Evolutionary conservation across 2,797 vertebrate species (phyloP).

Genomic region (Nasua narica): DNA sequence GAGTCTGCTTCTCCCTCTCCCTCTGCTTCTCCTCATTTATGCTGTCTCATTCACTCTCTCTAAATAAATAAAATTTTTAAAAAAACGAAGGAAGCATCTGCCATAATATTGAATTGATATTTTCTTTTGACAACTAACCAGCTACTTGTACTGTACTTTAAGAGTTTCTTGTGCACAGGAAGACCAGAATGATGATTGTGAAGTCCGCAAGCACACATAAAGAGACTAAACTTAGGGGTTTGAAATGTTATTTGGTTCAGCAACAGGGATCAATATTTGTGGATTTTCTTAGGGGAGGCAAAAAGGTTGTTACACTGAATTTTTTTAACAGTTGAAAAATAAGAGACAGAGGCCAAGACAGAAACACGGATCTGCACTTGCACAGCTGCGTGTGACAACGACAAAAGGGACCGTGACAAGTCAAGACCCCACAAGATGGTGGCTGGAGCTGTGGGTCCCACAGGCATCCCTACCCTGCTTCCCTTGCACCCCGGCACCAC

Average conservation of each 20-base stretch:
- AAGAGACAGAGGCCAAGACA: not conserved
- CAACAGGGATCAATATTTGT: not conserved
- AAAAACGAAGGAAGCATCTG: not conserved
- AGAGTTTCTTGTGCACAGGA: not conserved
- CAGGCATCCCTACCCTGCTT: not conserved
- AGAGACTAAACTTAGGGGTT: not conserved
- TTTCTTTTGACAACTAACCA: constrained; percentile 14
- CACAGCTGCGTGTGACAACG: not conserved
- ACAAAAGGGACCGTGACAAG: not conserved
- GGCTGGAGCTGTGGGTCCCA: not conserved
- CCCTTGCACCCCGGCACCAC: not conserved
- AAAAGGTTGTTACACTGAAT: not conserved
- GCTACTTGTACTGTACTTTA: not conserved
- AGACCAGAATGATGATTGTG: not conserved
- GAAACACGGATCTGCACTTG: not conserved
- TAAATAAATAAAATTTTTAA: not conserved
- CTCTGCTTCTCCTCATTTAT: not conserved
- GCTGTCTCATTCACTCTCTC: not conserved
- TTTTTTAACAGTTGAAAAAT: constrained; percentile 16
- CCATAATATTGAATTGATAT: not conserved
- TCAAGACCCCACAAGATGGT: not conserved
- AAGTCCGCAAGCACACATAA: not conserved
- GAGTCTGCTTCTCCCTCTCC: not conserved
- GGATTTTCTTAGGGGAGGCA: not conserved
- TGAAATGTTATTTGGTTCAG: constrained; percentile 30